Conservation (phyloP, 2,113 vertebrate species). For the Lagopus muta region DNA sequence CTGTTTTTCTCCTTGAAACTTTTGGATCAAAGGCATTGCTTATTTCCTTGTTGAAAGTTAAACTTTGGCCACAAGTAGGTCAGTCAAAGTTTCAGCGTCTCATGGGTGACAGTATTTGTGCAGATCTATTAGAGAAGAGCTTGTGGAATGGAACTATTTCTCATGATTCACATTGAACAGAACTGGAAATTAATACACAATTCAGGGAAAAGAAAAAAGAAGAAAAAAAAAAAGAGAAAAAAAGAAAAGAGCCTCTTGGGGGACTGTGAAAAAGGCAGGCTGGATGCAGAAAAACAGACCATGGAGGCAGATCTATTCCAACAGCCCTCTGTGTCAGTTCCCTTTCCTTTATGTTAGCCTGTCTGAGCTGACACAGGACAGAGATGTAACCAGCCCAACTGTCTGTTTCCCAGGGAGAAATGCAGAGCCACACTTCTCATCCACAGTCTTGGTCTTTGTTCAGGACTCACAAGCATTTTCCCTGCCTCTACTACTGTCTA, state of each 20-base stretch:
- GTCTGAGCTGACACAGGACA: neutral
- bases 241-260: neutral
- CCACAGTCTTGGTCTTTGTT: neutral
- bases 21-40: conserved; percentile 47
- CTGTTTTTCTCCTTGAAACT: conserved; percentile 33
- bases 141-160: neutral
- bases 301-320: neutral
- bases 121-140: conserved; percentile 30
- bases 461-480: neutral
- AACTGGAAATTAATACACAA: conserved; percentile 20
- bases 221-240: neutral
- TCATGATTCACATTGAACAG: conserved; percentile 35
- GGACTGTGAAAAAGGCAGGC: neutral
- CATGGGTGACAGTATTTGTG: conserved; percentile 30
- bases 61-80: conserved; percentile 58
- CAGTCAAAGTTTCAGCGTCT: conserved; percentile 51
- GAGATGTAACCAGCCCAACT: neutral
- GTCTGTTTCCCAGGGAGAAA: neutral
- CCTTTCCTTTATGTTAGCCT: neutral
- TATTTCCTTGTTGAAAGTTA: conserved; percentile 62
- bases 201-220: neutral
- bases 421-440: neutral
- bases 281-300: neutral
- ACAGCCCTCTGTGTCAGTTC: neutral
- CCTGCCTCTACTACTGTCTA: neutral